Base-by-base conservation (phyloP, 2,797 vertebrate genomes). In the Falco rusticolus region DNA sequence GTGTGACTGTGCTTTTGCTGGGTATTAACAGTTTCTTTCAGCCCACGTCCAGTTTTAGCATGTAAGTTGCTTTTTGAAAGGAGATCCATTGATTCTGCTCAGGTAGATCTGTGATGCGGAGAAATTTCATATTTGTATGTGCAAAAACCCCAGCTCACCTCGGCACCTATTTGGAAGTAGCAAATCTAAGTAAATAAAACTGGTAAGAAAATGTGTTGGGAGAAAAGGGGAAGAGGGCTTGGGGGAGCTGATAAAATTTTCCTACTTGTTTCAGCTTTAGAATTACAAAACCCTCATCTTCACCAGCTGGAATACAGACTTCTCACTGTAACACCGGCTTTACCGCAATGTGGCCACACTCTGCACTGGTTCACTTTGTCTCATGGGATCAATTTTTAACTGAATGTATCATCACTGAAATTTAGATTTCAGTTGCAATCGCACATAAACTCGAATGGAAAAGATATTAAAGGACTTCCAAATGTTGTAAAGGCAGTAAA, bases 361-460 rank as follows among this genome's bases (percentile, higher is more conserved):
- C 41, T 83, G n/a, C 33, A 17, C 48, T 57, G 56, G 29, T 89
- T 83, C 37, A 6, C 34, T 89, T 89, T 59, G 43, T 86, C 72
- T 77, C 9, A 0, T 3, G n/a, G 39, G 20, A 48, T 91, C 57
- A 48, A 28, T 76, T 86, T 87, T 90, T 43, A 90, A n/a, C 69
- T 56, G 53, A 65, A 72, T 1, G 6, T 79, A 50, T 64, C n/a
- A 1, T 63, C 51, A 19, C 25, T 77, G 57, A 77, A 92, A 91
- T 94, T 76, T 31, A 71, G 43, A 94, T 97, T 92, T 84, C 53
- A 28, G 33, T 84, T 92, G 37, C 87, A 94, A 21, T 69, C 5
- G 4, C 14, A 2, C 41, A 6, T 84, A 63, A 84, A 91, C 31
- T 84, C 5, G 0, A 85, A 78, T n/a, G 41, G 82, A 88, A 86